Evolutionary conservation across 2,113 vertebrate species (phyloP), one percentile per base, ranked within the genome.

Genomic region (Sporophila hypoxantha): DNA sequence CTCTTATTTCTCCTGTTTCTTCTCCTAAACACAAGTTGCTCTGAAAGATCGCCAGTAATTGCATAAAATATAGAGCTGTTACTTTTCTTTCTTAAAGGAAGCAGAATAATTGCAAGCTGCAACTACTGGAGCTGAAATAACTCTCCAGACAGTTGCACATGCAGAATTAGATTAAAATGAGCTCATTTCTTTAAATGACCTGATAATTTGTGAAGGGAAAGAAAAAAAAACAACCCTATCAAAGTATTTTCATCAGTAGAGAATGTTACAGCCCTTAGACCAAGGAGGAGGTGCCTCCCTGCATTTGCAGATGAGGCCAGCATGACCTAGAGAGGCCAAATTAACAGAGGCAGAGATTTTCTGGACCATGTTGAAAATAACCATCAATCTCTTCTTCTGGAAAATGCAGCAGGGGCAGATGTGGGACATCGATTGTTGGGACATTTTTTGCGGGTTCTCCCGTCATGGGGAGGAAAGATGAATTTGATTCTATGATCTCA

Each of bases 101-200:
- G 85, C 91, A 61, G 87, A 94, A 94, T 96, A 96, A 96, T 95
- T 96, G 85, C 93, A 93, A 95, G 94, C 89, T 94, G 95, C 92
- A 96, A 60, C 92, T 94, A 95, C 94, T 85, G 66, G 87, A 96
- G 95, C 96, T 97, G 96, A 96, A 97, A 96, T 95, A 97, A 95
- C 95, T 97, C 96, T 95, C 95, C 84, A 93, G 95, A 96, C 92
- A 96, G 91, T 96, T 94, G 91, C 95, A 94, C 94, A 95, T 91
- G 94, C 92, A 91, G 91, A 96, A 96, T 96, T 96, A 97, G 96
- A 95, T 95, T 96, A 96, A 96, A 96, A 96, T 94, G 91, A 96
- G 95, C 90, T 94, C 87, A 91, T 96, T 97, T 95, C 95, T 97
- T 96, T 78, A 95, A 96, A 96, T 90, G 87, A 96, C 94, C 93